Evolutionary conservation across 2,113 vertebrate species (phyloP), one percentile per base, ranked within the genome.

Genomic region (Elanoides forficatus): DNA sequence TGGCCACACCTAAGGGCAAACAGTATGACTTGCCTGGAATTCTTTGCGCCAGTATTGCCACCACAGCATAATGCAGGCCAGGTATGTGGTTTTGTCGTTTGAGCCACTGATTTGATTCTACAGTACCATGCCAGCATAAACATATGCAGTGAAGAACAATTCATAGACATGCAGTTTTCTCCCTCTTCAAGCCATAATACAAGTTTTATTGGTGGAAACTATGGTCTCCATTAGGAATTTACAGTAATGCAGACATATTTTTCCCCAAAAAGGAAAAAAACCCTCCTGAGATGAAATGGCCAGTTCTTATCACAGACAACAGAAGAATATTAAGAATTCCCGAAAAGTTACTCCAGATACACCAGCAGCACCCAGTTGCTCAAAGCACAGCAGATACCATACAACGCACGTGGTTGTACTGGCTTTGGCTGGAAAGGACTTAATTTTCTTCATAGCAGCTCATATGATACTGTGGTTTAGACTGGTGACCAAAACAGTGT

Each of bases 361-460:
- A 89, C 7, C 7, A 75, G 36, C 26, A 86, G 30, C 38, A 76
- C 27, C 16, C 43, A 78, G 19, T 13, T 36, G 14, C 26, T 42
- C 48, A 81, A 73, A 81, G n/a, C 53, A 84, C 3, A 74, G 55
- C 10, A 90, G 19, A 73, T 55, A 65, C 2, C 9, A 50, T 6
- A 63, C 16, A 55, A n/a, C 1, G 1, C n/a, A 81, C 3, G 4
- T 6, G 6, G 18, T 2, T 43, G 38, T 12, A 70, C 2, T 65
- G 50, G 5, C 4, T 53, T 74, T 88, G 43, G 18, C n/a, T 60
- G 15, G 11, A 25, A 66, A 12, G 14, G 40, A 60, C 19, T 42
- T 45, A 15, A 53, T 58, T 83, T 66, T 67, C 42, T 89, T 80
- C 30, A 67, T 0, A 90, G 59, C 25, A 83, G 23, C 14, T 22